Base-by-base conservation (phyloP, 2,888 invertebrate genomes). In the Philaethria dido region DNA sequence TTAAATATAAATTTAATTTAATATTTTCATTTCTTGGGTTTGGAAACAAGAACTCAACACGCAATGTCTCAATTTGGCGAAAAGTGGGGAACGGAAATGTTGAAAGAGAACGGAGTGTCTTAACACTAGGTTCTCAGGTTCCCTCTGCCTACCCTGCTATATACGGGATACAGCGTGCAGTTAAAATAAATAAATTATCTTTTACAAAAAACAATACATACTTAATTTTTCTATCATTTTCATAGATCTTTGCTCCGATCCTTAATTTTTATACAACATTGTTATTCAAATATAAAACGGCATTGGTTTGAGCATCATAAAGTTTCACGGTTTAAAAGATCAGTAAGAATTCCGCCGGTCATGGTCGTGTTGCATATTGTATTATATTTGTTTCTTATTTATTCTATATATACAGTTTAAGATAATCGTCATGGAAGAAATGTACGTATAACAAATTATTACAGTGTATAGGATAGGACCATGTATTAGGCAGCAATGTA, bases 271-370 rank as follows among this genome's bases (percentile, higher is more conserved):
- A 22, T 14, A 57, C 22, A 42, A 25, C 20, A 16, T 11, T 42
- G n/a, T 57, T 25, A 57, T 57, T 57, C 11, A 42, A n/a, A 57
- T 42, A 9, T 25, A 42, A 42, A 5, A 25, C 16, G 57, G n/a
- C 42, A 57, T 57, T 57, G 57, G 42, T 57, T 25, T 57, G 57
- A 39, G 39, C 22, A 22, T 42, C 22, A 57, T 42, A 52, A 52
- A 57, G 42, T 57, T 57, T 42, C 25, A 57, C 57, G 16, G 22
- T 42, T 57, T 39, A 6, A 42, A 57, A 57, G 9, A 16, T 57
- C 42, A 42, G 11, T 22, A 25, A 20, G n/a, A 57, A 11, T 16
- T 42, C 22, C 1, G 25, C 25, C 22, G 42, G n/a, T 57, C 57
- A 57, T 13, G 42, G 42, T 42, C 42, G 16, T 8, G 6, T 36